phyloP scores from a whole-genome alignment of 2,797 vertebrate species.

The Xenentodon cancila region DNA sequence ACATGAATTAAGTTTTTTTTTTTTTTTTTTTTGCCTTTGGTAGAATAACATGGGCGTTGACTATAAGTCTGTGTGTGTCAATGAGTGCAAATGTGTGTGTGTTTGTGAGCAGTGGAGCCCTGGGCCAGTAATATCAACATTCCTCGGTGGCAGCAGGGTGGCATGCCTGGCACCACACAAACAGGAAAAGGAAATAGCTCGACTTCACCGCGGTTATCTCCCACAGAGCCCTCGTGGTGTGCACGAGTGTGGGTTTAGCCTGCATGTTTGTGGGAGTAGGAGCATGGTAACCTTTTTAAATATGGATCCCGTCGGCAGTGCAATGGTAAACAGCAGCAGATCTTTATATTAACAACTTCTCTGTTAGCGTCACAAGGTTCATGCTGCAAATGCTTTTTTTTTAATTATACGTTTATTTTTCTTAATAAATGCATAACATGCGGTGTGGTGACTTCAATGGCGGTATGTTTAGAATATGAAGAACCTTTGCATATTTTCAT shows the following conservation, averaged over 20 bases:
- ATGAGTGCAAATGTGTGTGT: slow-evolving; percentile 20
- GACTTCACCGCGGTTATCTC: slow-evolving; percentile 62
- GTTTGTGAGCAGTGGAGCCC: slow-evolving; percentile 34
- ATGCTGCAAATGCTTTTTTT: slow-evolving; percentile 3
- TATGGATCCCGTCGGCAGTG: slow-evolving; percentile 49
- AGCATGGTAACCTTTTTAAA: slow-evolving; percentile 29
- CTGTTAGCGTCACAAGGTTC: slow-evolving; percentile 9
- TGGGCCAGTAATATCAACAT: slow-evolving; percentile 69
- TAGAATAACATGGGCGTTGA: slow-evolving; percentile 62
- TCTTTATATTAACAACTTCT: slow-evolving; percentile 29
- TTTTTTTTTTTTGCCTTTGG: slow-evolving; percentile 37
- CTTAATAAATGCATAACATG: no score
- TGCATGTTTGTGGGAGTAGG: slow-evolving; percentile 18
- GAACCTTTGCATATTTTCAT: no score
- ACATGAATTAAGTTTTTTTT: slow-evolving; percentile 49
- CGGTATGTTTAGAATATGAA: no score
- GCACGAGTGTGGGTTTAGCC: background rate
- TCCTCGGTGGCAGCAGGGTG: slow-evolving; percentile 70
- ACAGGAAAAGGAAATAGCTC: slow-evolving; percentile 76
- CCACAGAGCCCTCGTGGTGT: slow-evolving; percentile 45
- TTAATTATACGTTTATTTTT: no score
- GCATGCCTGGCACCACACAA: slow-evolving; percentile 69
- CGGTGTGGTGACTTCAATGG: no score
- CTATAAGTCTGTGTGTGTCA: slow-evolving; percentile 28
- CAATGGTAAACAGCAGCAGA: slow-evolving; percentile 36